phyloP scores from a whole-genome alignment of 2,113 vertebrate genomes.

The Balaeniceps rex region DNA sequence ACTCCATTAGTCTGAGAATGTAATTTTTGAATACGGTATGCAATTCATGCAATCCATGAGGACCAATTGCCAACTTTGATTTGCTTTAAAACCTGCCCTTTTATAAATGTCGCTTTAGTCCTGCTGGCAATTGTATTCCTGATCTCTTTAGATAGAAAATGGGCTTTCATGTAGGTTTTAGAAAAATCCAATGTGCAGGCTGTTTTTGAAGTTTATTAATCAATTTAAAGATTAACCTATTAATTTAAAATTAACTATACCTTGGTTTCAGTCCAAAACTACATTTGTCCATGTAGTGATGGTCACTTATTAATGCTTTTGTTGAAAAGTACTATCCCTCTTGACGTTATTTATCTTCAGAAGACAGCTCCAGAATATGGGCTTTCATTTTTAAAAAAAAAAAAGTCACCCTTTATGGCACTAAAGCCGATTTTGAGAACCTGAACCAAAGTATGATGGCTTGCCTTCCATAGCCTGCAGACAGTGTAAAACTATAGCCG shows the following conservation, averaged over 20 bases:
- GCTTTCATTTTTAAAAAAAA: background rate
- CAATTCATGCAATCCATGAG: background rate
- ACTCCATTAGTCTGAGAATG: background rate
- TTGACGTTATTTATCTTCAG: background rate
- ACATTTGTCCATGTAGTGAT: background rate
- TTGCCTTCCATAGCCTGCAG: background rate
- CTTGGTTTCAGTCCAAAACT: background rate
- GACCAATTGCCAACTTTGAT: background rate
- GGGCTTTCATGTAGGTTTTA: background rate
- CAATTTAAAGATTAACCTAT: background rate
- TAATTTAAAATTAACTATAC: background rate
- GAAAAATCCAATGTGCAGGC: background rate
- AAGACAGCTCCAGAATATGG: background rate
- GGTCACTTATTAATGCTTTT: background rate
- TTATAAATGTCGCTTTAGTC: background rate
- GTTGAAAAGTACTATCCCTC: background rate
- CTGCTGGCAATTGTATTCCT: background rate
- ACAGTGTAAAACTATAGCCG: background rate
- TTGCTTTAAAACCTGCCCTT: background rate
- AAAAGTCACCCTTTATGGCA: background rate
- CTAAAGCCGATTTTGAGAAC: background rate
- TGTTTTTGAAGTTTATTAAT: background rate
- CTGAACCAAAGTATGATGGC: background rate
- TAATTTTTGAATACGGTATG: background rate
- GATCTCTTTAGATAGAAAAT: background rate